Conservation (phyloP, 2,113 vertebrate genomes). For the Pelobates fuscus region DNA sequence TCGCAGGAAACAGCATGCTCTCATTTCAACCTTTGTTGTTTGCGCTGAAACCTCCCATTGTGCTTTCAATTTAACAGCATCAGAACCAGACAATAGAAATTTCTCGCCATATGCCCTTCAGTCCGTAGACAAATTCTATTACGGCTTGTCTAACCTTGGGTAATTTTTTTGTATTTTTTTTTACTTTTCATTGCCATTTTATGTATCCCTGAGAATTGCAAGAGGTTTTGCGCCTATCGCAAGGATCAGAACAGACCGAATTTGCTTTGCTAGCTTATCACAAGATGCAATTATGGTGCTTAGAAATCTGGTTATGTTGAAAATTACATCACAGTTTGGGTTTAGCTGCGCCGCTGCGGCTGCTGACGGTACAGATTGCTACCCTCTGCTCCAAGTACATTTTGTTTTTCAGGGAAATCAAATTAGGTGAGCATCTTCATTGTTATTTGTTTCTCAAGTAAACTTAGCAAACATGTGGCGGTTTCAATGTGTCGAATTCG, state of each 20-base stretch:
- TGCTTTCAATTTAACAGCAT: constrained; percentile 70
- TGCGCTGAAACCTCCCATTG: constrained; percentile 65
- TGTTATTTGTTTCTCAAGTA: neutral
- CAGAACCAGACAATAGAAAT: constrained; percentile 68
- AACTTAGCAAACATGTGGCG: neutral
- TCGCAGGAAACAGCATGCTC: constrained; percentile 70
- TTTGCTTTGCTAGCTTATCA: constrained; percentile 68
- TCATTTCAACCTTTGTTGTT: constrained; percentile 68
- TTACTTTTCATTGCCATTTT: constrained; percentile 56
- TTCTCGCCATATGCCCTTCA: constrained; percentile 68
- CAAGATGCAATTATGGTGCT: constrained; percentile 76
- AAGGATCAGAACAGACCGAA: constrained; percentile 66
- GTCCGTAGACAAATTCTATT: constrained; percentile 68
- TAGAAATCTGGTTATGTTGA: constrained; percentile 72
- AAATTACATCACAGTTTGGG: constrained; percentile 70
- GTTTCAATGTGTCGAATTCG: neutral
- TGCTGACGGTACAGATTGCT: no score
- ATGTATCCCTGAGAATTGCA: constrained; percentile 59
- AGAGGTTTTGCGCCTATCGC: constrained; percentile 58
- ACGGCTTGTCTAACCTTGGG: constrained; percentile 68
- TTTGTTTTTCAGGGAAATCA: neutral
- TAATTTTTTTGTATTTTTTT: constrained; percentile 38
- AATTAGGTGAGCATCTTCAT: neutral
- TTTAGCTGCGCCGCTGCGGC: constrained; percentile 60
- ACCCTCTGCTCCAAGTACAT: no score